Evolutionary conservation across 2,113 vertebrate genomes (phyloP).

Genomic region (Pterocles burchelli): DNA sequence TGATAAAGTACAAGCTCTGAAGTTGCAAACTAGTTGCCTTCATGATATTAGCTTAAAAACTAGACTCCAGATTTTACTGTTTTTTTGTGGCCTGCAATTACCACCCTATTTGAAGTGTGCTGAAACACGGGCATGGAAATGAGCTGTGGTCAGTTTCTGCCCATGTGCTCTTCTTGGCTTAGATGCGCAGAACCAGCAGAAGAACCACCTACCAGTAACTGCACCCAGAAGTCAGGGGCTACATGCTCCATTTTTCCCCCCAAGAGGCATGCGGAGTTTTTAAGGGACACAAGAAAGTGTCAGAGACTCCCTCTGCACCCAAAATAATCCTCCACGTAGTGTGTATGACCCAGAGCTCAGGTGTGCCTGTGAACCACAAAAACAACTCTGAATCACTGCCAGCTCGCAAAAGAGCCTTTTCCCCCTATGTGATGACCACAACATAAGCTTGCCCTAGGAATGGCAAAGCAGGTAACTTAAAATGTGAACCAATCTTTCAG

Average conservation of each 20-base stretch:
- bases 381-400: background rate
- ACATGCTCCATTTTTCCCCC: background rate
- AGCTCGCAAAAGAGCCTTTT: background rate
- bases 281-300: background rate
- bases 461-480: background rate
- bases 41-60: background rate
- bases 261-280: background rate
- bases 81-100: background rate
- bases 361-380: background rate
- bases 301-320: background rate
- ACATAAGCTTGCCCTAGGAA: background rate
- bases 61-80: background rate
- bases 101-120: background rate
- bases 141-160: background rate
- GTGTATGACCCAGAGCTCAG: background rate
- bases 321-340: background rate
- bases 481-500: background rate
- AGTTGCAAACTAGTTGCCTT: background rate
- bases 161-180: background rate
- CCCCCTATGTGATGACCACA: accelerated
- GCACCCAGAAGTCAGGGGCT: background rate
- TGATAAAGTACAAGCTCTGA: background rate
- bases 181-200: background rate
- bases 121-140: background rate
- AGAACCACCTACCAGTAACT: background rate